phyloP scores from a whole-genome alignment of 2,888 invertebrate genomes.

The Scaptomyza flava region DNA sequence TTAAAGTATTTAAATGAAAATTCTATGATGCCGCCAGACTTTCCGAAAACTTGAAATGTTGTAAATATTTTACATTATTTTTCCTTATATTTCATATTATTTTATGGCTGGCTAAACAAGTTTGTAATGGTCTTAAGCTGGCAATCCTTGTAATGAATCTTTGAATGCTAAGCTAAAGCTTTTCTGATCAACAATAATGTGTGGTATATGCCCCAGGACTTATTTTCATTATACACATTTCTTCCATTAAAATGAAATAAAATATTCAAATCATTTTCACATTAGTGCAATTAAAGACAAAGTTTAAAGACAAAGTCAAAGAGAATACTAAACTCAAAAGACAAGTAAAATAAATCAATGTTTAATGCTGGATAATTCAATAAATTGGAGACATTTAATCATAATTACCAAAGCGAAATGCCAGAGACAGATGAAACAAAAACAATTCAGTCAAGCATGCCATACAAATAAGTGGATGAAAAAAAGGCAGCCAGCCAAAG shows the following conservation, averaged over 20 bases:
- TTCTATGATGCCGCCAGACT: slow-evolving; percentile 19
- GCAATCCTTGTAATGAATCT: neutral
- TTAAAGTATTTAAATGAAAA: slow-evolving; percentile 50
- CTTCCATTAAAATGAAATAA: too few relatives aligned
- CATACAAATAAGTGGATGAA: slow-evolving; percentile 18
- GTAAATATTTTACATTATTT: neutral
- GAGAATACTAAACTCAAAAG: neutral
- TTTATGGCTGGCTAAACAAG: slow-evolving; percentile 3
- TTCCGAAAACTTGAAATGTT: slow-evolving; percentile 18
- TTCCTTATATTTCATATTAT: neutral
- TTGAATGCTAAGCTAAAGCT: too few relatives aligned
- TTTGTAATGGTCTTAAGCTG: neutral
- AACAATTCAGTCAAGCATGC: slow-evolving; percentile 40
- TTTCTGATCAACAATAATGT: too few relatives aligned
- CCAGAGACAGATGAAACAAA: slow-evolving; percentile 7
- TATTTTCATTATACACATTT: too few relatives aligned
- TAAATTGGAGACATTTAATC: slow-evolving; percentile 25
- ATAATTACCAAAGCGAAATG: slow-evolving; percentile 32
- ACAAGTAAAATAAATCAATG: slow-evolving; percentile 15
- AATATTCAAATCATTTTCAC: too few relatives aligned
- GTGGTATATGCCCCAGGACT: too few relatives aligned
- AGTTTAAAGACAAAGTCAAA: too few relatives aligned
- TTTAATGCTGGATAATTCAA: neutral
- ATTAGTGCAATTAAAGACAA: too few relatives aligned
- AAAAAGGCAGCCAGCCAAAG: slow-evolving; percentile 25